Conservation (phyloP, 2,888 invertebrate genomes). For the Diarsia brunnea region DNA sequence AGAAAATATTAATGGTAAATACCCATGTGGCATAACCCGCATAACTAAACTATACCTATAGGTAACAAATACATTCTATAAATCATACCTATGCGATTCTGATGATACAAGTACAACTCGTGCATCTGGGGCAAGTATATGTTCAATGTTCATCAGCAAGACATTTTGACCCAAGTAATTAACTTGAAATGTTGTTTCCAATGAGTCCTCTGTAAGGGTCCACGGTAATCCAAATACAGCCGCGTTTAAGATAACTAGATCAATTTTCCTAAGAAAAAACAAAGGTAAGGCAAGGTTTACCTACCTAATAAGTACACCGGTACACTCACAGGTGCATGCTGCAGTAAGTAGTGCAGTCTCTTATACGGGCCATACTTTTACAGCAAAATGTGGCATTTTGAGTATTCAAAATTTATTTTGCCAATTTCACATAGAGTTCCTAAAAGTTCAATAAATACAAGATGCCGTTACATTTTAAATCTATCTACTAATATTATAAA, state of each 20-base stretch:
- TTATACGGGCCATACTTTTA: neutral
- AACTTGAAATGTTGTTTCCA: slow-evolving; percentile 96
- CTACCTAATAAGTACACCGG: neutral
- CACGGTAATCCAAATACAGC: slow-evolving; percentile 95
- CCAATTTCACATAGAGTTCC: too few relatives aligned
- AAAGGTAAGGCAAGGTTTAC: neutral
- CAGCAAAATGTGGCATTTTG: neutral
- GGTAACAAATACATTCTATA: neutral
- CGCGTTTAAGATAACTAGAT: slow-evolving; percentile 95
- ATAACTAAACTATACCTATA: neutral
- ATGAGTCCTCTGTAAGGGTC: slow-evolving; percentile 93
- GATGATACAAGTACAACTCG: slow-evolving; percentile 96
- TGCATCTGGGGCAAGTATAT: slow-evolving; percentile 92
- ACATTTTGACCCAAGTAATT: slow-evolving; percentile 96
- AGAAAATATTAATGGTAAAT: slow-evolving; percentile 42
- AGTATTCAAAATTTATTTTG: too few relatives aligned
- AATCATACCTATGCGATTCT: slow-evolving; percentile 95
- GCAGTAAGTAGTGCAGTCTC: neutral
- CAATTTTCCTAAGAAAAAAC: slow-evolving; percentile 90
- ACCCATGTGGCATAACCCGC: neutral
- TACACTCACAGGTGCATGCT: neutral
- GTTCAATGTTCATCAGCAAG: slow-evolving; percentile 93
- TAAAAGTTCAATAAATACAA: too few relatives aligned
- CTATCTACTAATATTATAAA: too few relatives aligned
- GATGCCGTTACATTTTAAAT: too few relatives aligned